A percentile compares a stretch with the other conserved stretches of the same genome.
phyloP scores from a whole-genome alignment of 2,113 vertebrate species.

The Rhodinocichla rosea region DNA sequence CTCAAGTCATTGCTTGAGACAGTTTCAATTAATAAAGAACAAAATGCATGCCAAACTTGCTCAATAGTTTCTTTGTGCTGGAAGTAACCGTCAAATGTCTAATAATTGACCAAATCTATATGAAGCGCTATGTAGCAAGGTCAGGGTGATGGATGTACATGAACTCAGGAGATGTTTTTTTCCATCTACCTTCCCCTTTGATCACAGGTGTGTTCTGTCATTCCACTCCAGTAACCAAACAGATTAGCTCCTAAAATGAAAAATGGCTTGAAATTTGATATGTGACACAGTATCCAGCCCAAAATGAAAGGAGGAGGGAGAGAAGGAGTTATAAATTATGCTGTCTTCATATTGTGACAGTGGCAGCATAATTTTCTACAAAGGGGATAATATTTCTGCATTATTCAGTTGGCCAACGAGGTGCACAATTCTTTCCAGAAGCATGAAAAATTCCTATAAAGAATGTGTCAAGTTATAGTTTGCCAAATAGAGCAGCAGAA shows the following conservation, averaged over 20 bases:
- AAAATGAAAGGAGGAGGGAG: not conserved
- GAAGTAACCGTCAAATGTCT: conserved; percentile 22
- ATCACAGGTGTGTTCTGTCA: conserved; percentile 53
- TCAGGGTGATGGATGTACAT: not conserved
- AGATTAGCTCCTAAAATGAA: conserved; percentile 35
- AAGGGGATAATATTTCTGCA: conserved; percentile 8
- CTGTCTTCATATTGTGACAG: not conserved
- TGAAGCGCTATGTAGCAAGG: not conserved
- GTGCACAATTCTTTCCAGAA: not conserved
- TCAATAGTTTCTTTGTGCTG: conserved; percentile 52
- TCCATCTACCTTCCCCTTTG: conserved; percentile 29
- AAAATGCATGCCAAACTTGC: not conserved
- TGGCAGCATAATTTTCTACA: not conserved
- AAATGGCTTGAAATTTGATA: conserved; percentile 47
- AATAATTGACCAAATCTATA: conserved; percentile 37
- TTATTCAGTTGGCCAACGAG: not conserved
- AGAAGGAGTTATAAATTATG: conserved; percentile 39
- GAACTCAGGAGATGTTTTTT: not conserved
- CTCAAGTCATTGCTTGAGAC: not conserved
- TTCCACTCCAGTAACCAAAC: conserved; percentile 47
- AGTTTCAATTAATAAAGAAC: conserved; percentile 34
- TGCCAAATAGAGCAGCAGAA: not conserved
- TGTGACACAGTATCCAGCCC: not conserved
- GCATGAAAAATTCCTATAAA: not conserved
- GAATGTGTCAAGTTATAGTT: not conserved